phyloP scores from a whole-genome alignment of 2,888 invertebrate species.

The Tetropium fuscum region DNA sequence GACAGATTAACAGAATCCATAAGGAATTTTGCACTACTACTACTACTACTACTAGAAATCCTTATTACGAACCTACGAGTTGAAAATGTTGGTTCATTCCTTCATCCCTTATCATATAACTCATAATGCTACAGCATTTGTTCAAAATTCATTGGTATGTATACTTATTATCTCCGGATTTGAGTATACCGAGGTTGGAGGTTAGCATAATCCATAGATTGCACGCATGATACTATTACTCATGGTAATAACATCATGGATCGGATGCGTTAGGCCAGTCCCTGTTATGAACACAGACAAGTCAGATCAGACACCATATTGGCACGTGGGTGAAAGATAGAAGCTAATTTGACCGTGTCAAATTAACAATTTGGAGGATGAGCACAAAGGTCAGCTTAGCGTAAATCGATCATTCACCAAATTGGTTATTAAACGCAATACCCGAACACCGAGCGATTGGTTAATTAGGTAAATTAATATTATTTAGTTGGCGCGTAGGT shows the following conservation, averaged over 20 bases:
- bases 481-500: constrained; percentile 45
- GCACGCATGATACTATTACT: no score
- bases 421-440: constrained; percentile 51
- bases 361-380: constrained; percentile 33
- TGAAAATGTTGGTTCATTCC: no score
- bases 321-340: constrained; percentile 18
- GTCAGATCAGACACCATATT: constrained; percentile 3
- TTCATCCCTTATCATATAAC: no score
- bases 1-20: no score
- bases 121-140: no score
- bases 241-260: no score
- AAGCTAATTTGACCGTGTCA: constrained; percentile 34
- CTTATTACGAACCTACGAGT: no score
- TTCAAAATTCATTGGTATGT: not conserved
- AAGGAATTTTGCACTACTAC: no score
- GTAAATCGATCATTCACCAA: constrained; percentile 49
- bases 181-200: constrained; percentile 15
- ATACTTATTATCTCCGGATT: constrained; percentile 24
- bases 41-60: no score
- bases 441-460: constrained; percentile 42
- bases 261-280: constrained; percentile 13
- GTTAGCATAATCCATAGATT: constrained; percentile 33
- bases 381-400: constrained; percentile 38
- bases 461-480: constrained; percentile 53
- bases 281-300: constrained; percentile 11